Evolutionary conservation across 2,113 vertebrate species (phyloP).

Genomic region (Pterocles burchelli): DNA sequence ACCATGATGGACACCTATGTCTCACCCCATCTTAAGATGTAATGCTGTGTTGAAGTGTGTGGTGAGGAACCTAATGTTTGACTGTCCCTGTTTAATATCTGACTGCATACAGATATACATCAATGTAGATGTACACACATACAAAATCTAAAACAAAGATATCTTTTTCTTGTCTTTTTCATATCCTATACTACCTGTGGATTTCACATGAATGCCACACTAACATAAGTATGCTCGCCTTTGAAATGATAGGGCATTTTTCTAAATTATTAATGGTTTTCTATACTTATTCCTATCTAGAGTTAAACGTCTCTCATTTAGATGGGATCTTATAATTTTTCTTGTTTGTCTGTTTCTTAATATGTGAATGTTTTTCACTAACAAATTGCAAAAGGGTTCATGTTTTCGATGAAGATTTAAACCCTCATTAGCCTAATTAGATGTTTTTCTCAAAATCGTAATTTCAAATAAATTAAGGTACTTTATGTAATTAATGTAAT

Average conservation of each 20-base stretch:
- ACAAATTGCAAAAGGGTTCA: not conserved
- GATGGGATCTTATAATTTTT: not conserved
- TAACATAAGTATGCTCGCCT: not conserved
- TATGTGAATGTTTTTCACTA: not conserved
- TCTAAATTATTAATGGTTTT: not conserved
- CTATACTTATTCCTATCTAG: not conserved
- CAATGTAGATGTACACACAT: not conserved
- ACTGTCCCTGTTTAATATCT: not conserved
- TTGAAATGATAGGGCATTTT: not conserved
- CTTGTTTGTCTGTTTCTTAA: not conserved
- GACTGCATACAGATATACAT: not conserved
- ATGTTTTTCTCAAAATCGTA: not conserved
- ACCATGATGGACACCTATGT: accelerated
- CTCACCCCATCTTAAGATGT: not conserved
- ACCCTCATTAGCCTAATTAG: not conserved
- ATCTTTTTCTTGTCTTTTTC: not conserved
- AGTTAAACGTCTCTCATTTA: not conserved
- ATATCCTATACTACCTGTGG: not conserved
- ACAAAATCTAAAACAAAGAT: not conserved
- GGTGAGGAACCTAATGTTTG: not conserved
- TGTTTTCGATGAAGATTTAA: not conserved
- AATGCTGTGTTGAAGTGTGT: not conserved
- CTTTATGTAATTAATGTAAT: not conserved
- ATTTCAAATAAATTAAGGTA: not conserved
- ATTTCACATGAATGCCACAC: not conserved